These are phyloP conservation scores for Odontomyia ornata DNA, from an alignment of 2,888 invertebrate species.

Conservation along the genomic window DNA sequence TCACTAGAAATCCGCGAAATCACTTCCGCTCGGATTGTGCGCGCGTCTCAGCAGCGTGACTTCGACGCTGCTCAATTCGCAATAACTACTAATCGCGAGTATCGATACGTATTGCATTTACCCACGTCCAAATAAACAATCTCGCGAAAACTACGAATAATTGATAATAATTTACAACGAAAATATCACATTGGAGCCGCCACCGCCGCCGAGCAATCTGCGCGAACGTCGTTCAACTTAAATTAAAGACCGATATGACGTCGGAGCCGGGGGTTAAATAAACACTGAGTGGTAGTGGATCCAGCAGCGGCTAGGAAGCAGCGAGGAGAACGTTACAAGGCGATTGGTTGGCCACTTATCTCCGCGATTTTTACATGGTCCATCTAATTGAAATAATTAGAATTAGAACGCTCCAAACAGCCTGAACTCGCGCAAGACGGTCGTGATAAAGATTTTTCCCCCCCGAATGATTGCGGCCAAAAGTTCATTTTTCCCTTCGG, in stretches of 20 bases:
- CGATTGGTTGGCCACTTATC: conserved; percentile 8
- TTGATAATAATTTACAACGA: conserved; percentile 34
- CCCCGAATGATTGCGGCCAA: not conserved
- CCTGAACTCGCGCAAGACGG: too few relatives aligned
- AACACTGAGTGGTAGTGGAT: not conserved
- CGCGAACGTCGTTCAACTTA: not conserved
- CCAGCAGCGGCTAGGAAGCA: not conserved
- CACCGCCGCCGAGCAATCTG: not conserved
- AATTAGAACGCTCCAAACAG: not conserved
- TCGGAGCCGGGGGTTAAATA: conserved; percentile 12
- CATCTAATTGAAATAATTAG: conserved; percentile 36
- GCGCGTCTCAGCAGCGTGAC: not conserved
- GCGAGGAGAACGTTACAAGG: not conserved
- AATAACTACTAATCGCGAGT: conserved; percentile 14
- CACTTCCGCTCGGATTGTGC: not conserved
- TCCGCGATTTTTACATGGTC: conserved; percentile 35
- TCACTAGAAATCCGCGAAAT: conserved; percentile 40
- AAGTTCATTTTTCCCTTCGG: conserved; percentile 15
- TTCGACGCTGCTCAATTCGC: not conserved
- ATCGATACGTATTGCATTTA: conserved; percentile 16
- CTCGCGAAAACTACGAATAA: conserved; percentile 11
- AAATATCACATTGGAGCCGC: conserved; percentile 37
- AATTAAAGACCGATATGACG: conserved; percentile 8
- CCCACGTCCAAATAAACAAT: conserved; percentile 11
- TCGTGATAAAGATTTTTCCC: not conserved